A percentile compares a stretch with the other conserved stretches of the same genome.
These are phyloP conservation scores for Phoxinus dragarum DNA, from an alignment of 2,797 vertebrate species.

Conservation along the genomic window DNA sequence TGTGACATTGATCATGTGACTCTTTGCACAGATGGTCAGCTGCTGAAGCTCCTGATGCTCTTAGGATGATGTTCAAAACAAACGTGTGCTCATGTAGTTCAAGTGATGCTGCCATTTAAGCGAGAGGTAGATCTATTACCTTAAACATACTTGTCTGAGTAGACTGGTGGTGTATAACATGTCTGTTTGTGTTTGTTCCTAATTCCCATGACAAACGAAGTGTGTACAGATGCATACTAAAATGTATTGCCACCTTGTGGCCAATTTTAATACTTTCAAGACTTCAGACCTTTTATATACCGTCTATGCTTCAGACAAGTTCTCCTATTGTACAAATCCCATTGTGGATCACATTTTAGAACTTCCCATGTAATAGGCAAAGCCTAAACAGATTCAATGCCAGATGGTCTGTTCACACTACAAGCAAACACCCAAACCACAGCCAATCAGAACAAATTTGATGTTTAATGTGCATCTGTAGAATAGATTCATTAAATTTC, in stretches of 20 bases:
- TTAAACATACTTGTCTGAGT: background rate
- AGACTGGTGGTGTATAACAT: background rate
- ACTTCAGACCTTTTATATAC: background rate
- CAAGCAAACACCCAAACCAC: background rate
- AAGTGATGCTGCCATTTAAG: background rate
- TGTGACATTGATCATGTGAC: background rate
- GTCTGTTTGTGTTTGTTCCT: background rate
- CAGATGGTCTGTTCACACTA: background rate
- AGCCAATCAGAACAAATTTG: background rate
- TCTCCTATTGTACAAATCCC: background rate
- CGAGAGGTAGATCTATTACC: background rate
- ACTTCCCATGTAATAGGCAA: background rate
- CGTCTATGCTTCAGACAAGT: too few relatives aligned
- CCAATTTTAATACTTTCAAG: background rate
- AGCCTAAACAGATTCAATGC: background rate
- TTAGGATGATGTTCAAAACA: background rate
- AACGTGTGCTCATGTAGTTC: background rate
- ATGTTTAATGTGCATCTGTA: background rate
- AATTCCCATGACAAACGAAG: background rate
- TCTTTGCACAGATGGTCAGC: too few relatives aligned
- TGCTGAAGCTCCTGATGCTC: background rate
- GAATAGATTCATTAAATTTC: background rate
- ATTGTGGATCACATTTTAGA: background rate
- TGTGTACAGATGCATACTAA: background rate
- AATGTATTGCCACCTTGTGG: conserved; percentile 42